A percentile compares a stretch with the other conserved stretches of the same genome.
These are phyloP conservation scores for Andrena marginata DNA, from an alignment of 2,888 invertebrate species.

Conservation along the genomic window DNA sequence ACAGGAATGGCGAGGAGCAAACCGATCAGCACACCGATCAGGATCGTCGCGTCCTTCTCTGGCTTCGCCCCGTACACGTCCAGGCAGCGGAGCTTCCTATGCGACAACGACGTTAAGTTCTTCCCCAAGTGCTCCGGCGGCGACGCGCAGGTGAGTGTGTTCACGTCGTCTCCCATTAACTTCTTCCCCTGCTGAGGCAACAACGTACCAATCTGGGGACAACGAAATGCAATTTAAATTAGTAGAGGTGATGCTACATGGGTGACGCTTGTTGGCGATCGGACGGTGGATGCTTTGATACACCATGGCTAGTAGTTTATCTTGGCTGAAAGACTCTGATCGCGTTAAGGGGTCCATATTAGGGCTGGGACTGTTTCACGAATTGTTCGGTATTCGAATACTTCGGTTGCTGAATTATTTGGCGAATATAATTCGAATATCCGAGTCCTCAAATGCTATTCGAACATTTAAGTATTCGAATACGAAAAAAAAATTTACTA, in stretches of 20 bases:
- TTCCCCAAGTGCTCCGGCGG: constrained; percentile 89
- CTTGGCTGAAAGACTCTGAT: no score
- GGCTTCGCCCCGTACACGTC: constrained; percentile 89
- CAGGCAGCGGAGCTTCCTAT: constrained; percentile 88
- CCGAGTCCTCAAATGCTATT: no score
- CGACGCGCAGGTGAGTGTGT: constrained; percentile 87
- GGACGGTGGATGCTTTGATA: no score
- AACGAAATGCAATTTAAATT: constrained; percentile 3
- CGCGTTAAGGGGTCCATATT: no score
- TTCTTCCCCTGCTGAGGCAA: constrained; percentile 75
- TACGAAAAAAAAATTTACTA: no score
- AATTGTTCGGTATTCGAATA: no score
- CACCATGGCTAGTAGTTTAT: no score
- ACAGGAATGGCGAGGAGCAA: constrained; percentile 90
- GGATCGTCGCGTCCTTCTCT: constrained; percentile 89
- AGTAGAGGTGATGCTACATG: not conserved
- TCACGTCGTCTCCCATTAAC: constrained; percentile 72
- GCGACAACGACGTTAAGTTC: constrained; percentile 87
- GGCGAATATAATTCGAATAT: no score
- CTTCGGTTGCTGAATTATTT: no score
- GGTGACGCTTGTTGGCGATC: no score
- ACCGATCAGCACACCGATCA: constrained; percentile 90
- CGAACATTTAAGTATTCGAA: no score
- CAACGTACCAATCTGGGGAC: constrained; percentile 72
- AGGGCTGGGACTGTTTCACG: no score